phyloP scores from a whole-genome alignment of 2,888 invertebrate species.

The Hyposoter didymator region DNA sequence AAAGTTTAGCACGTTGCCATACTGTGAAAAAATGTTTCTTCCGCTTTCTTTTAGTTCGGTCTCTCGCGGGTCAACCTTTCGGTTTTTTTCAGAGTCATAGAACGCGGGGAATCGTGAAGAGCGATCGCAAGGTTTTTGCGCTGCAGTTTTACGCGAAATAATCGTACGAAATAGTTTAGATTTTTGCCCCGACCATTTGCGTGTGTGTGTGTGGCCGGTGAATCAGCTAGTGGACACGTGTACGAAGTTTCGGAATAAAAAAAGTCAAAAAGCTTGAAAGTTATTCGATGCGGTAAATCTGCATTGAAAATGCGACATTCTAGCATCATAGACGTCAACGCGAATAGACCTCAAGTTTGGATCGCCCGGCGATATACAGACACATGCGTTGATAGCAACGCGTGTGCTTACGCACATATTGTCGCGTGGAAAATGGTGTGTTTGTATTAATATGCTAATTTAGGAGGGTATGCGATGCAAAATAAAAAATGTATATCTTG shows the following conservation, averaged over 20 bases:
- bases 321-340: neutral
- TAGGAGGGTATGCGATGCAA: slow-evolving; percentile 66
- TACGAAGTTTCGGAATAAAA: no score
- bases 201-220: no score
- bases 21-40: neutral
- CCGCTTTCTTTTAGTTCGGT: no score
- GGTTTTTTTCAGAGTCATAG: no score
- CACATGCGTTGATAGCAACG: slow-evolving; percentile 5
- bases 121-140: no score
- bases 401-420: slow-evolving; percentile 10
- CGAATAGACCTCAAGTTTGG: neutral
- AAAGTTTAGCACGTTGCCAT: neutral
- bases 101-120: no score
- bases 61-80: no score
- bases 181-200: no score
- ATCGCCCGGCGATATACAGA: slow-evolving; percentile 17
- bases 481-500: slow-evolving; percentile 67
- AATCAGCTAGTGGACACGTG: no score
- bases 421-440: slow-evolving; percentile 33
- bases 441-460: slow-evolving; percentile 66
- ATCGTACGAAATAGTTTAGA: no score
- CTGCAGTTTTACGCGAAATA: no score
- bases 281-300: neutral
- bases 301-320: neutral
- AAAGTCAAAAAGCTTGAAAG: neutral